These are phyloP conservation scores for Mionectes macconnelli DNA, from an alignment of 2,113 vertebrate species.

Conservation along the genomic window DNA sequence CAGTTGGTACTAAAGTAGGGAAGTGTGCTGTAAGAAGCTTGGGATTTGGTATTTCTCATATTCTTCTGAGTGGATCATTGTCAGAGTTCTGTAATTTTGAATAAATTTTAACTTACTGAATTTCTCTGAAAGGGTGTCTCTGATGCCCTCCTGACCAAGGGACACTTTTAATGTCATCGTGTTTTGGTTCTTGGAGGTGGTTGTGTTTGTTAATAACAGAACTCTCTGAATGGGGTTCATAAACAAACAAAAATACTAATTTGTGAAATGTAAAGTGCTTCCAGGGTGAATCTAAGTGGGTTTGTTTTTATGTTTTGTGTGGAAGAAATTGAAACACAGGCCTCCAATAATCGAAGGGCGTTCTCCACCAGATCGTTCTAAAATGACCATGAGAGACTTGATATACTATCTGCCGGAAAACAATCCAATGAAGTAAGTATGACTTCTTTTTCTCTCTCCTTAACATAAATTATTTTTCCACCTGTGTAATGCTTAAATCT, in stretches of 20 bases:
- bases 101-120: not conserved
- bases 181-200: not conserved
- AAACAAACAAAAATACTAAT: not conserved
- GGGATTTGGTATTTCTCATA: not conserved
- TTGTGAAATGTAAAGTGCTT: not conserved
- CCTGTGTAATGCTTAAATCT: not conserved
- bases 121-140: not conserved
- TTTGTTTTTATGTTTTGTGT: not conserved
- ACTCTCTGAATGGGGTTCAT: rapidly evolving
- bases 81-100: not conserved
- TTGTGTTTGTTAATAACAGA: not conserved
- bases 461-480: not conserved
- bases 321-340: constrained; percentile 77
- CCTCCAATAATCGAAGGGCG: constrained; percentile 72
- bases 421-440: constrained; percentile 94
- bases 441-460: not conserved
- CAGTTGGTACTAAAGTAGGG: not conserved
- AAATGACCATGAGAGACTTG: constrained; percentile 98
- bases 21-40: not conserved
- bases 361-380: constrained; percentile 83
- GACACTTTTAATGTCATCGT: not conserved
- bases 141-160: not conserved
- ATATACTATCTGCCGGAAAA: constrained; percentile 90
- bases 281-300: not conserved
- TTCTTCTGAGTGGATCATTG: not conserved